Evolutionary conservation across 2,797 vertebrate genomes (phyloP), one percentile per base, ranked within the genome.

Genomic region (Channallabes apus): DNA sequence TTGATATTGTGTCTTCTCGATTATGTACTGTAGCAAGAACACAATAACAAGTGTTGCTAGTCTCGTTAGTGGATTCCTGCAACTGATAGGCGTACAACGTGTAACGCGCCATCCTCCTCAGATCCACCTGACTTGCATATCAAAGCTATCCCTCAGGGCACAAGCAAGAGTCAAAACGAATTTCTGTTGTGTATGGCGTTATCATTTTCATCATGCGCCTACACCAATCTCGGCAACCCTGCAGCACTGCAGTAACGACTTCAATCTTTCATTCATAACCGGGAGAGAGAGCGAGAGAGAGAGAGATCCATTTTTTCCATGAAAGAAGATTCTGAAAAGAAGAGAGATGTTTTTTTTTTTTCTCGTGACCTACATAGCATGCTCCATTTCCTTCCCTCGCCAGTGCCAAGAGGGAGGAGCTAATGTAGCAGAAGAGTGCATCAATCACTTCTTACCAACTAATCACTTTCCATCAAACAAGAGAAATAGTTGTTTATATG

Each of bases 211-310:
- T 82, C 80, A 69, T 46, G 61, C 35, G 54, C 82, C 84, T 64
- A 32, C 58, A 77, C 35, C 64, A 79, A 58, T 82, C 72, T 79
- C 80, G 46, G 46, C 82, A 80, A 58, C 80, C 85, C 86, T 75
- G 59, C 86, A 86, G 84, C 86, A 46, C 61, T 46, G 75, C 41
- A 71, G 79, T 86, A 87, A 87, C 75, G 32, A n/a, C 54, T 84
- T 71, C n/a, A 79, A 84, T 89, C 80, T 82, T 84, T 84, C 82
- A 86, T 86, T 87, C 62, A 82, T 71, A 82, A 75, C 32, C 41
- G 41, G 51, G 64, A 51, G 32, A 81, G 54, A 32, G 20, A 76
- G 20, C 35, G 29, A 77, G 20, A 29, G 54, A 38, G 17, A 61
- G 20, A 46, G 15, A 80, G 22, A 41, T 22, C 54, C 15, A 64